These are phyloP conservation scores for Amiota communis DNA, from an alignment of 2,888 invertebrate species.

Conservation along the genomic window DNA sequence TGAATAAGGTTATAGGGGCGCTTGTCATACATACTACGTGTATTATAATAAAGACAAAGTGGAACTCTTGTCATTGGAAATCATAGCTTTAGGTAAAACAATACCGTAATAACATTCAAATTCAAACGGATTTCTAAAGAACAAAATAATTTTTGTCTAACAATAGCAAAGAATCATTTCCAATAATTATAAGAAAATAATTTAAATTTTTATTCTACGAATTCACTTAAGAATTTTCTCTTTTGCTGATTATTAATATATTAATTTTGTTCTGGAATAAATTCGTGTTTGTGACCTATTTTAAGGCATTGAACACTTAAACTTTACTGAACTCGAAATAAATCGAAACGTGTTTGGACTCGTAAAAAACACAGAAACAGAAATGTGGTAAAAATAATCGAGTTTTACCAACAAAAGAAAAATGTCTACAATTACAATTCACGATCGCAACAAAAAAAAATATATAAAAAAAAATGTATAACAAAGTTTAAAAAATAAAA, in stretches of 20 bases:
- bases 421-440: conserved; percentile 25
- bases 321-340: background rate
- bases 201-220: no score
- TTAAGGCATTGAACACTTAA: conserved; percentile 14
- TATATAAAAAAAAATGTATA: conserved; percentile 6
- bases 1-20: no score
- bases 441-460: conserved; percentile 1
- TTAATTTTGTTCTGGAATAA: background rate
- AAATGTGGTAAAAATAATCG: conserved; percentile 3
- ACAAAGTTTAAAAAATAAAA: conserved; percentile 12
- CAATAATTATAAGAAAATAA: no score
- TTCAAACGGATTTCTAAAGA: no score
- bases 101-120: no score
- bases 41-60: background rate
- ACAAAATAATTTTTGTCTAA: no score
- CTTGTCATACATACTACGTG: no score
- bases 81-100: background rate
- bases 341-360: conserved; percentile 27
- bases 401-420: conserved; percentile 9
- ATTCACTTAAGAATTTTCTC: no score
- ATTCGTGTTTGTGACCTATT: conserved; percentile 26
- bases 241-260: no score
- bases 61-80: conserved; percentile 5
- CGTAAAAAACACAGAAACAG: conserved; percentile 3
- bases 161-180: no score